These are phyloP conservation scores for Apomyelois bistriatella DNA, from an alignment of 2,888 invertebrate species.

Conservation along the genomic window DNA sequence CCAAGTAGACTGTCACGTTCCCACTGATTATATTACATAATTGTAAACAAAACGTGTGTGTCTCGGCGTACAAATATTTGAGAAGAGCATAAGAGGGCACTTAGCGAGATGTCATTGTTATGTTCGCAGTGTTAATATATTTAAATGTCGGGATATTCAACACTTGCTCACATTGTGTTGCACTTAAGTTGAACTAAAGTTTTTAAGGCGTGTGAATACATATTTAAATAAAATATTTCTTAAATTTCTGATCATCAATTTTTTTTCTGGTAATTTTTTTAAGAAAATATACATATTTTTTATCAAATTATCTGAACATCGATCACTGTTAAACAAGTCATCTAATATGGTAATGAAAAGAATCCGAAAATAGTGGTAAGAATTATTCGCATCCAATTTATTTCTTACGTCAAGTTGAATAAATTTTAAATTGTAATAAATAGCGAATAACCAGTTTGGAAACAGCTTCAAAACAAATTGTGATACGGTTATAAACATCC, in stretches of 20 bases:
- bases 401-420: conserved; percentile 5
- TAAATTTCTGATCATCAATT: not conserved
- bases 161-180: conserved; percentile 10
- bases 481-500: conserved; percentile 11
- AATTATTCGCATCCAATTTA: conserved; percentile 7
- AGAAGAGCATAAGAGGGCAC: conserved; percentile 59
- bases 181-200: not conserved
- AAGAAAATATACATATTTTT: not conserved
- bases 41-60: conserved; percentile 49
- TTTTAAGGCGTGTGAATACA: conserved; percentile 1
- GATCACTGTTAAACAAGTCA: conserved; percentile 4
- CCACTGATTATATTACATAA: conserved; percentile 45
- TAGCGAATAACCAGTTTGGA: not conserved
- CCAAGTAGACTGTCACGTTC: conserved; percentile 35
- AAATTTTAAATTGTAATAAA: conserved; percentile 7
- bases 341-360: not conserved
- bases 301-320: conserved; percentile 7
- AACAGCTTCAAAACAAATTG: conserved; percentile 6
- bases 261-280: not conserved
- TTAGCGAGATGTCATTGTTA: conserved; percentile 60
- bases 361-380: conserved; percentile 7
- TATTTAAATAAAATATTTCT: not conserved
- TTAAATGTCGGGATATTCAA: conserved; percentile 20
- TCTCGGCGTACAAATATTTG: conserved; percentile 56
- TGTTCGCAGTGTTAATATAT: conserved; percentile 36